A percentile compares a stretch with the other conserved stretches of the same genome.
phyloP scores from a whole-genome alignment of 1,140 invertebrate genomes.

The Apis laboriosa region DNA sequence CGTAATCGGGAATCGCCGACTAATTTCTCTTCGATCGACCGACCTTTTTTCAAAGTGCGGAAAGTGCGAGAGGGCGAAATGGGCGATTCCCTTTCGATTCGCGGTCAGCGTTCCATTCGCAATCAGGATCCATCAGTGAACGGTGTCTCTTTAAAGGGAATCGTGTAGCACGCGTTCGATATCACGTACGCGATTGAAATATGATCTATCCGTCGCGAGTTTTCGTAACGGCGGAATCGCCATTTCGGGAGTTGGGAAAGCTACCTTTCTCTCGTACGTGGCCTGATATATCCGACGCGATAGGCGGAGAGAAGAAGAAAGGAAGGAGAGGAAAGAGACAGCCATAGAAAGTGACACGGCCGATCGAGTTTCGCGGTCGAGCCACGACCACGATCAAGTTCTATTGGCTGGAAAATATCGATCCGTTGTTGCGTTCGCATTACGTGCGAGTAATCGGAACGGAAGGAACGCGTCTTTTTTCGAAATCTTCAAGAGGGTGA shows the following conservation, averaged over 20 bases:
- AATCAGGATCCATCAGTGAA: background rate
- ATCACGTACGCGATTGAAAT: conserved; percentile 52
- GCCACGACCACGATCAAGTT: background rate
- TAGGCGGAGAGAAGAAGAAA: no score
- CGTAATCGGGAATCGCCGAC: background rate
- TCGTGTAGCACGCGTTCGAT: conserved; percentile 35
- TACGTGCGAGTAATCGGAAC: no score
- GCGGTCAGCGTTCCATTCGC: conserved; percentile 37
- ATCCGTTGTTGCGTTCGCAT: no score
- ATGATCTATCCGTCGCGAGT: conserved; percentile 50
- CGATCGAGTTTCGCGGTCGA: background rate
- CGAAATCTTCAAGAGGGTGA: no score
- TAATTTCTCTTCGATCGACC: background rate
- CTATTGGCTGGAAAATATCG: conserved; percentile 3
- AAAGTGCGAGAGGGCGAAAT: conserved; percentile 9
- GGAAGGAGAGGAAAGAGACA: background rate
- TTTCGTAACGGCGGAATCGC: conserved; percentile 27
- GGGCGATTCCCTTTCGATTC: conserved; percentile 39
- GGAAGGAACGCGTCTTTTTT: no score
- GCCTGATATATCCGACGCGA: conserved; percentile 32
- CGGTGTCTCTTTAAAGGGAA: conserved; percentile 52
- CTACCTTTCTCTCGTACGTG: background rate
- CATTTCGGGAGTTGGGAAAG: conserved; percentile 6
- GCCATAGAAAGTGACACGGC: no score
- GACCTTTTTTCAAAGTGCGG: background rate